Percentiles rank a stretch among this genome's conserved stretches.
These are phyloP conservation scores for Pseudocheirus occidentalis DNA, from an alignment of 2,797 vertebrate genomes.

Conservation along the genomic window DNA sequence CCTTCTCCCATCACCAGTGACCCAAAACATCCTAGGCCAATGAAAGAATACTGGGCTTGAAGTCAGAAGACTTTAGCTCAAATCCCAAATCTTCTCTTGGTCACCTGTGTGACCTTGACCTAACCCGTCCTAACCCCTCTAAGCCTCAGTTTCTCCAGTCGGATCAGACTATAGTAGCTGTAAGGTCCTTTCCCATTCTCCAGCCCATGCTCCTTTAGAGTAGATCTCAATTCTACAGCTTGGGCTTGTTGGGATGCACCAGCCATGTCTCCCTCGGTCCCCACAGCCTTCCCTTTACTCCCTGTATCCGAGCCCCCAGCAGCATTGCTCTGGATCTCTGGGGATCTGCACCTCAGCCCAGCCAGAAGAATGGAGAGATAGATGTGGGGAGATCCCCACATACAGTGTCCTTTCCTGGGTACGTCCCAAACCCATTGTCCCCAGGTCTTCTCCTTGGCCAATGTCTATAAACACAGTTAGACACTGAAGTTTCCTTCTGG, in stretches of 20 bases:
- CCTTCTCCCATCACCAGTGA: background rate
- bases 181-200: background rate
- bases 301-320: background rate
- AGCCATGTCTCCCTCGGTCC: background rate
- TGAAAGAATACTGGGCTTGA: background rate
- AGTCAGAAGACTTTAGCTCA: background rate
- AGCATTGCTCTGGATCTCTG: background rate
- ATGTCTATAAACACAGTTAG: background rate
- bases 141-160: background rate
- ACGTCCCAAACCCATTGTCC: background rate
- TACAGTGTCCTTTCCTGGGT: background rate
- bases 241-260: background rate
- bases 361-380: background rate
- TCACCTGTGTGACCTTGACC: background rate
- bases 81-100: background rate
- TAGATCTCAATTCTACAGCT: background rate
- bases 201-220: background rate
- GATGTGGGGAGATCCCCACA: background rate
- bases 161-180: background rate
- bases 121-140: background rate
- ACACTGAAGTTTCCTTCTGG: background rate
- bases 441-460: background rate
- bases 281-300: background rate
- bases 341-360: background rate
- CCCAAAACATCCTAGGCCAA: background rate